Conservation (phyloP, 2,888 invertebrate genomes). For the Achlya flavicornis region DNA sequence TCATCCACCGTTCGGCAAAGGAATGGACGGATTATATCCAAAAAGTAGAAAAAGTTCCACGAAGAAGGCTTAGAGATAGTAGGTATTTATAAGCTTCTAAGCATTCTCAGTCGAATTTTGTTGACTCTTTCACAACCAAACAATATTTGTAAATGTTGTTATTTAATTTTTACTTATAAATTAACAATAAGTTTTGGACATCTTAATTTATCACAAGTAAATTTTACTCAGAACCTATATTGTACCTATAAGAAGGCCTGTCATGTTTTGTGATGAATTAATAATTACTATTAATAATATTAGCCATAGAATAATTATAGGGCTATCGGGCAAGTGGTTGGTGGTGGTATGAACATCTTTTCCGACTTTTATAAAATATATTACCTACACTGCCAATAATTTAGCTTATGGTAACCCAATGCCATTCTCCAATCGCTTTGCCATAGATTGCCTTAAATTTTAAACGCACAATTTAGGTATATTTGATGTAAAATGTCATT, state of each 20-base stretch:
- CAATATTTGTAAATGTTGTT: neutral
- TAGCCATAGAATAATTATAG: neutral
- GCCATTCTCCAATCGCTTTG: neutral
- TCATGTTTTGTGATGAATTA: neutral
- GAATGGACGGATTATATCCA: conserved; percentile 69
- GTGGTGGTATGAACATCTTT: neutral
- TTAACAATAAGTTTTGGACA: too few relatives aligned
- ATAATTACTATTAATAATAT: neutral
- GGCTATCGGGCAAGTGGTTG: neutral
- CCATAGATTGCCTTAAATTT: neutral
- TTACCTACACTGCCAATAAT: neutral
- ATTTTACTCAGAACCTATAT: neutral
- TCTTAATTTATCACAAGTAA: too few relatives aligned
- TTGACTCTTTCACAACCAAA: neutral
- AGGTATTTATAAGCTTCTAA: neutral
- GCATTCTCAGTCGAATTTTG: neutral
- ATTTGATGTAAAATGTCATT: neutral
- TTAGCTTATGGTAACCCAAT: too few relatives aligned
- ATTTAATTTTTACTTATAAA: neutral
- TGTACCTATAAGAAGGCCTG: too few relatives aligned
- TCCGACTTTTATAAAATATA: too few relatives aligned
- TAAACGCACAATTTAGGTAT: conserved; percentile 2
- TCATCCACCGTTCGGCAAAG: conserved; percentile 74
- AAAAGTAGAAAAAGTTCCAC: conserved; percentile 58
- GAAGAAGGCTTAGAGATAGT: conserved; percentile 37